Evolutionary conservation across 2,888 invertebrate species (phyloP).

Genomic region (Lypha dubia): DNA sequence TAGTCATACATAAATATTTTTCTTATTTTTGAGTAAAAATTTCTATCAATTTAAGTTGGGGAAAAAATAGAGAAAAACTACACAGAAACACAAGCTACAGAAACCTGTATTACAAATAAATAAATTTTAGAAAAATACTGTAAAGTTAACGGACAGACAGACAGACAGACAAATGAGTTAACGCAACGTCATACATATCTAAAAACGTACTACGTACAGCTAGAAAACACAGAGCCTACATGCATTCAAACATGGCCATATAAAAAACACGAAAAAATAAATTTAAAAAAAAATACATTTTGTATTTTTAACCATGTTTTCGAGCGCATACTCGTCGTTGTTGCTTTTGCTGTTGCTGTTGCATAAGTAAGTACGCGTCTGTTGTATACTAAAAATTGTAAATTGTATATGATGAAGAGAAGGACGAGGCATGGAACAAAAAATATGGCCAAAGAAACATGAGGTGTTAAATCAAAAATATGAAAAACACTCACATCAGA

Average conservation of each 20-base stretch:
- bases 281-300: conserved; percentile 41
- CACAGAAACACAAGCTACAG: conserved; percentile 37
- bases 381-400: conserved; percentile 4
- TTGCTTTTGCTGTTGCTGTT: conserved; percentile 24
- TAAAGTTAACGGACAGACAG: conserved; percentile 20
- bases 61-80: conserved; percentile 21
- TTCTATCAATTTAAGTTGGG: conserved; percentile 59
- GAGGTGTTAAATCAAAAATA: conserved; percentile 75
- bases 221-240: conserved; percentile 67
- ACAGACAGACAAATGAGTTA: conserved; percentile 21
- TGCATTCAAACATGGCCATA: conserved; percentile 66
- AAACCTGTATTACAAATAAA: conserved; percentile 70
- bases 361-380: conserved; percentile 28
- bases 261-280: conserved; percentile 24
- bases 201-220: conserved; percentile 13
- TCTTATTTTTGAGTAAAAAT: conserved; percentile 53
- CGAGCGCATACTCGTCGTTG: conserved; percentile 32
- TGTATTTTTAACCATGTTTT: conserved; percentile 60
- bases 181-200: conserved; percentile 57
- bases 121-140: conserved; percentile 54
- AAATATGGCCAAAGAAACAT: conserved; percentile 62
- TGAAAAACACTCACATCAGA: conserved; percentile 75
- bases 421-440: conserved; percentile 12
- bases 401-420: conserved; percentile 5
- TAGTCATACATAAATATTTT: conserved; percentile 52